Conservation (phyloP, 1,140 invertebrate species). For the Drosophila sturtevanti region DNA sequence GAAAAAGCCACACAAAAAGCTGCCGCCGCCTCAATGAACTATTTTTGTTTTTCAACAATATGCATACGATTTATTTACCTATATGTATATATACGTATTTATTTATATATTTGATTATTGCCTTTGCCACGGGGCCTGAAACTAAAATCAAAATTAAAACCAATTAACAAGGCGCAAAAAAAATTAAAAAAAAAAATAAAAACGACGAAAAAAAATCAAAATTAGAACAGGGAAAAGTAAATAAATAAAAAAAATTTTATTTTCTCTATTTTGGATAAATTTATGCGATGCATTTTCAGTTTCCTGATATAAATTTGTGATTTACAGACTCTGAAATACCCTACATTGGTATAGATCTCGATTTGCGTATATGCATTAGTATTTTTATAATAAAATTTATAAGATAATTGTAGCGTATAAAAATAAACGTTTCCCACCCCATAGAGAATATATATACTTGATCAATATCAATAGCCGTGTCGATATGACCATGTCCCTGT, state of each 20-base stretch:
- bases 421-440: no score
- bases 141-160: conserved; percentile 30
- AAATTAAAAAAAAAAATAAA: no score
- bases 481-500: no score
- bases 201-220: conserved; percentile 32
- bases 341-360: neutral
- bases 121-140: conserved; percentile 35
- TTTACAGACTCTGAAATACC: neutral
- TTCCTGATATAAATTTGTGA: neutral
- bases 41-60: conserved; percentile 28
- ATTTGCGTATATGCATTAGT: no score
- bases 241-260: conserved; percentile 2
- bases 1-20: conserved; percentile 9
- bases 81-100: conserved; percentile 20
- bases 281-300: neutral
- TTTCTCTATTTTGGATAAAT: neutral
- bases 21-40: conserved; percentile 59
- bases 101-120: conserved; percentile 53
- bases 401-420: no score
- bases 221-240: neutral
- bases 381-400: no score
- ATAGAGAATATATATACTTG: no score
- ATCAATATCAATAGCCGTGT: no score
- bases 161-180: conserved; percentile 6
- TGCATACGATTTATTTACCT: neutral